Base-by-base conservation (phyloP, 2,888 invertebrate species). In the Keiferia lycopersicella region DNA sequence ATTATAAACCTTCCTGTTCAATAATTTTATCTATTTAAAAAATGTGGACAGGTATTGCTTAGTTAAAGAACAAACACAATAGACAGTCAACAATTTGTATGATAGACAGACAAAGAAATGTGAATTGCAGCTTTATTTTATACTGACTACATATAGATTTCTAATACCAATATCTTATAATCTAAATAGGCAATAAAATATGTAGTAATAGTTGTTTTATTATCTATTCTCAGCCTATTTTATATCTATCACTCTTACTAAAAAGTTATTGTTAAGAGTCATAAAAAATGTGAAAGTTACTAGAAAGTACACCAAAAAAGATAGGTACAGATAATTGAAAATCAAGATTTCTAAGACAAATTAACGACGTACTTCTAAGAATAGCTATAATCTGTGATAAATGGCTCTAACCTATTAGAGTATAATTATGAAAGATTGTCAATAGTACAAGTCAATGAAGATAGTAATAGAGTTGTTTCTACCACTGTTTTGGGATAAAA, bases 381-480 rank as follows among this genome's bases (percentile, higher is more conserved):
- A 20, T 14, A 41, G 39, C 14, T 14, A 20, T 14, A 39, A 16
- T 41, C n/a, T 12, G 6, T 20, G 60, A 7, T 60, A 45, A 41
- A 30, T 30, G 30, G 30, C 18, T 45, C 63, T 57, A 57, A 53
- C 63, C 63, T 57, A 63, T 63, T 63, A 57, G 56, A 34, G 14
- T 48, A 45, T 22, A 48, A 63, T 63, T 63, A 57, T 57, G 51
- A 18, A 14, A 26, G 12, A 30, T 56, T 57, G 12, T 18, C 18
- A 61, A n/a, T 30, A 14, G 20, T 14, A 53, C 14, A 18, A 30
- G 22, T 53, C 26, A 53, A 53, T 53, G 30, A 30, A 53, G 14
- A 53, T 53, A 20, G 8, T 53, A 53, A 30, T 6, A 20, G 26
- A 11, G 26, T n/a, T 10, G 1, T 53, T 26, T n/a, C 18, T 20